Evolutionary conservation across 2,113 vertebrate species (phyloP).

Genomic region (Notothenia rossii): DNA sequence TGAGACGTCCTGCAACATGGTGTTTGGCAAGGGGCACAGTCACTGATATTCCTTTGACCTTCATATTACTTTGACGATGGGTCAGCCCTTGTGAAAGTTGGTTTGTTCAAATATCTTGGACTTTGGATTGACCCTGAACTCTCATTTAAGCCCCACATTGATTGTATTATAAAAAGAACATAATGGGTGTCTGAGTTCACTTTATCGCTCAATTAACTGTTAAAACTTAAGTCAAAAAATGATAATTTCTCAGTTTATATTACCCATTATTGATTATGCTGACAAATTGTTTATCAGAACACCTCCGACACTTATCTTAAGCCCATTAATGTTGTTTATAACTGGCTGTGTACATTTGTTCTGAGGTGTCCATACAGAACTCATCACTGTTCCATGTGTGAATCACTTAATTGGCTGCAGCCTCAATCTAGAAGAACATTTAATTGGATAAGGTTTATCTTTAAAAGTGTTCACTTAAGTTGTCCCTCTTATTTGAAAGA

Average conservation of each 20-base stretch:
- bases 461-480: too few species aligned
- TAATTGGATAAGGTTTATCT: too few species aligned
- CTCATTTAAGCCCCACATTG: constrained; percentile 1
- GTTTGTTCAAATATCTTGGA: neutral
- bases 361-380: neutral
- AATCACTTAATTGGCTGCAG: neutral
- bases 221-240: neutral
- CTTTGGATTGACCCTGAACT: neutral
- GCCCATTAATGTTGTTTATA: neutral
- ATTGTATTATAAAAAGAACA: neutral
- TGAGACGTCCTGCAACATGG: too few species aligned
- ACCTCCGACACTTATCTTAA: neutral
- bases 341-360: neutral
- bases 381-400: neutral
- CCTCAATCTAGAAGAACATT: too few species aligned
- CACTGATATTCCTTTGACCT: neutral
- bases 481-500: too few species aligned
- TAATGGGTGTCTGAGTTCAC: neutral
- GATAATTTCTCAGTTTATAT: neutral
- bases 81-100: neutral
- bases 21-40: too few species aligned
- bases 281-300: neutral
- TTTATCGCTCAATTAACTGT: neutral
- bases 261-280: neutral
- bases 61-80: constrained; percentile 1